These are phyloP conservation scores for Paracentrotus lividus DNA, from an alignment of 53 echinoderm and acorn worm species.

Conservation along the genomic window DNA sequence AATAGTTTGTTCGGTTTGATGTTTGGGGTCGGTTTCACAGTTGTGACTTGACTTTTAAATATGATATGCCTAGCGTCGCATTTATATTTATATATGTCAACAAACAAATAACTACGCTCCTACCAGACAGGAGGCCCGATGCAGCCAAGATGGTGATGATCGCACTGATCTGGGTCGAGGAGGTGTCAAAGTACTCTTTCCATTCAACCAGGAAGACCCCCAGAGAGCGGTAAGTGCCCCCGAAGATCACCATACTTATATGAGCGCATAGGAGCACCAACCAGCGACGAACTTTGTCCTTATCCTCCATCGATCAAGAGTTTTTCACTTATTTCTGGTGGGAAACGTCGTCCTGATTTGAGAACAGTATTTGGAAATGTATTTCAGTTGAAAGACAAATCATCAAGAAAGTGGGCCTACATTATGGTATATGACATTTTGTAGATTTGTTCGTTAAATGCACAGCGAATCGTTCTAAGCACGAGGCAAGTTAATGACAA, in stretches of 20 bases:
- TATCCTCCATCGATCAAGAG: background rate
- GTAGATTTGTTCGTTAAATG: too few relatives aligned
- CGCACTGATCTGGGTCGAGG: constrained; percentile 45
- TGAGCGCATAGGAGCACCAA: constrained; percentile 50
- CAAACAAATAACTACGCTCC: too few relatives aligned
- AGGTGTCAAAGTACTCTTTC: constrained; percentile 32
- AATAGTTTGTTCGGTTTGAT: too few relatives aligned
- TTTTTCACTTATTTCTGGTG: background rate
- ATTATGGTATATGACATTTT: too few relatives aligned
- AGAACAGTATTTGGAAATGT: background rate
- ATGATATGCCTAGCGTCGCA: too few relatives aligned
- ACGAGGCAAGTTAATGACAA: too few relatives aligned
- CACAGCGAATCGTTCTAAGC: too few relatives aligned
- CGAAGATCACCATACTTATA: constrained; percentile 1
- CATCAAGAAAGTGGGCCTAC: too few relatives aligned
- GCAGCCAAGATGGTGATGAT: constrained; percentile 28
- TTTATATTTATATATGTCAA: too few relatives aligned
- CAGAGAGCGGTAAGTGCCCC: constrained; percentile 40
- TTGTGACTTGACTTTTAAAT: too few relatives aligned
- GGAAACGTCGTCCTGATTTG: background rate
- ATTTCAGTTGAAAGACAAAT: too few relatives aligned
- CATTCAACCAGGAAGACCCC: constrained; percentile 51
- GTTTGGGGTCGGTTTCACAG: too few relatives aligned
- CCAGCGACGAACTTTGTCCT: constrained; percentile 3
- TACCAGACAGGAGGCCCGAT: constrained; percentile 47